Conservation (phyloP, 2,888 invertebrate species). For the Athripsodes cinereus region DNA sequence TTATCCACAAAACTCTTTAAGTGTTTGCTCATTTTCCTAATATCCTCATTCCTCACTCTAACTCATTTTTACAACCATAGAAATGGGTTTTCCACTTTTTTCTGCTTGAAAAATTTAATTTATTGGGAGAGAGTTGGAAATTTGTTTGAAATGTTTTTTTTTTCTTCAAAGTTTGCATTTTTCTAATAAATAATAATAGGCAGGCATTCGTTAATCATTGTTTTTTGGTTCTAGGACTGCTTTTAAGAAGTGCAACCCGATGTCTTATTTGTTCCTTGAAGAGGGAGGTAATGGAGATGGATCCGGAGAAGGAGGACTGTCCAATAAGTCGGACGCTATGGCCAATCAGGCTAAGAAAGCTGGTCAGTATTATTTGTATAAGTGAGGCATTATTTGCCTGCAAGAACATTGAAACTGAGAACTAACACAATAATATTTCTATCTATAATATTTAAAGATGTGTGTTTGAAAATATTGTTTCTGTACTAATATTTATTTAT, state of each 20-base stretch:
- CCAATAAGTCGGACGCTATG: slow-evolving; percentile 9
- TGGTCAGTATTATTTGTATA: slow-evolving; percentile 5
- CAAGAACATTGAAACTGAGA: too few species aligned
- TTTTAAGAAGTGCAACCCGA: slow-evolving; percentile 46
- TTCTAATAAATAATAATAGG: background rate
- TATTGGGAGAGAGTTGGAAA: background rate
- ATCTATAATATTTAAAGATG: background rate
- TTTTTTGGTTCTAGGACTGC: slow-evolving; percentile 34
- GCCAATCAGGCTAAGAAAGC: slow-evolving; percentile 13
- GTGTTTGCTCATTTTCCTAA: too few species aligned
- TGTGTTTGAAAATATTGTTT: background rate
- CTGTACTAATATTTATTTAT: background rate
- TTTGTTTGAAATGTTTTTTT: slow-evolving; percentile 2
- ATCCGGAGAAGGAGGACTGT: slow-evolving; percentile 41
- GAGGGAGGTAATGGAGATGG: slow-evolving; percentile 31
- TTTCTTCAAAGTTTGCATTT: background rate
- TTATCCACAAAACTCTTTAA: too few species aligned
- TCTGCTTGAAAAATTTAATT: too few species aligned
- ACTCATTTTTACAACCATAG: too few species aligned
- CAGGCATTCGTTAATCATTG: too few species aligned
- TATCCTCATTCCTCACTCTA: too few species aligned
- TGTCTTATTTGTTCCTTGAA: slow-evolving; percentile 46
- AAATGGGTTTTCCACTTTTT: too few species aligned
- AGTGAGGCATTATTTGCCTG: too few species aligned
- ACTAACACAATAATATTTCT: too few species aligned